phyloP scores from a whole-genome alignment of 2,888 invertebrate species.

The Leptopterna dolabrata region DNA sequence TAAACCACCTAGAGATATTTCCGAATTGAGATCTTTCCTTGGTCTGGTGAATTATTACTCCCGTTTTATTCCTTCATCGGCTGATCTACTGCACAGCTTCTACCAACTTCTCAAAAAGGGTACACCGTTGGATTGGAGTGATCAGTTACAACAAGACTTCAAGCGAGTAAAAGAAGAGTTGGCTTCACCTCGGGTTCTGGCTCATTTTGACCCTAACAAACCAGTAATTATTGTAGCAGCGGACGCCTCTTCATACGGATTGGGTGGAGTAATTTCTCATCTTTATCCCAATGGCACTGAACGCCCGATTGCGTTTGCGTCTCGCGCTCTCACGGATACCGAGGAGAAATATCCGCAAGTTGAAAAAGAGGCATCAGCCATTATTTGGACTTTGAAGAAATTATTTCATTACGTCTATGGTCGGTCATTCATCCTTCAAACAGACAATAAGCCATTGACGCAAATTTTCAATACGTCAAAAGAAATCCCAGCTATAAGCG shows the following conservation, averaged over 20 bases:
- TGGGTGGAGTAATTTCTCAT: slow-evolving; percentile 65
- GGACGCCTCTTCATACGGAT: slow-evolving; percentile 65
- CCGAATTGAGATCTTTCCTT: neutral
- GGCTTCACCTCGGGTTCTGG: slow-evolving; percentile 47
- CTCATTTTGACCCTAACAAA: slow-evolving; percentile 62
- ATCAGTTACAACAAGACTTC: neutral
- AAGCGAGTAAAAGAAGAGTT: neutral
- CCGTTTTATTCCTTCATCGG: neutral
- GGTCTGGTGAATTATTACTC: neutral
- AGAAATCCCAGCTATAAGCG: slow-evolving; percentile 31
- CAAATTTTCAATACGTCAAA: neutral
- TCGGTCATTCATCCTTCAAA: slow-evolving; percentile 9
- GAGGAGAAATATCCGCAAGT: slow-evolving; percentile 66
- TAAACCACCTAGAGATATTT: no score
- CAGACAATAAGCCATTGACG: slow-evolving; percentile 26
- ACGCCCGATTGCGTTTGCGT: slow-evolving; percentile 66
- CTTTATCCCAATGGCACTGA: slow-evolving; percentile 64
- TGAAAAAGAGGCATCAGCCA: slow-evolving; percentile 65
- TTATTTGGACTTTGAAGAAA: slow-evolving; percentile 30
- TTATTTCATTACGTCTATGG: slow-evolving; percentile 32
- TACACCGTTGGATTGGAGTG: neutral
- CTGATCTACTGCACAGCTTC: neutral
- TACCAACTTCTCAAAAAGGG: neutral
- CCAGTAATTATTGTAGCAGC: slow-evolving; percentile 64
- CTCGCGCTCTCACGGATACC: slow-evolving; percentile 64